Base-by-base conservation (phyloP, 2,797 vertebrate species). In the Mionectes olivaceus region DNA sequence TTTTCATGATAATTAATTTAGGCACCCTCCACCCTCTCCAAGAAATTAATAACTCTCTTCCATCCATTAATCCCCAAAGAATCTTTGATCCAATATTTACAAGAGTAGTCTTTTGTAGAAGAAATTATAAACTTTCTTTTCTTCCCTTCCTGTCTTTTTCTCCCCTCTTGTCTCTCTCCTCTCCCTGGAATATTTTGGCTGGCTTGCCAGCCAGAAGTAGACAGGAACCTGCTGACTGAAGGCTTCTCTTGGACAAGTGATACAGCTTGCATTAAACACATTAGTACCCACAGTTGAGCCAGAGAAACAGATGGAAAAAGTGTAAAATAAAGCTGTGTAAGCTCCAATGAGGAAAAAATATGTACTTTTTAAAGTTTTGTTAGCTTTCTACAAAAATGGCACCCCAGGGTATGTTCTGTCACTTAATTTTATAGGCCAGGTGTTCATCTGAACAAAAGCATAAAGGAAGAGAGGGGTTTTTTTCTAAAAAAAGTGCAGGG, bases 271-370 rank as follows among this genome's bases (percentile, higher is more conserved):
- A 97, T 97, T 96, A 95, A 97, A 96, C 75, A 94, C 73, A 56
- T 39, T 57, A 46, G 59, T 91, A 81, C 85, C 80, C 49, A 2
- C 71, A 95, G 87, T 10, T 52, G 77, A 97, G 95, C 74, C 83
- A 97, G 91, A 86, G 39, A 97, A 97, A 96, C 96, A 98, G 96
- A 97, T 97, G 94, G 95, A 83, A 71, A 90, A 97, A 95, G 88
- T 88, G 71, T 90, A 89, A 97, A 96, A 97, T 85, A 94, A 95
- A 97, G 83, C 94, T 97, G 86, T 32, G 24, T 95, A 92, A 96
- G 81, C 89, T 97, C 88, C 92, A 93, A 25, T 96, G 93, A 96
- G 83, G 85, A 56, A 87, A 95, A 91, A 91, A 43, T 53, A 89
- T 7, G 60, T 76, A 84, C 59, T 94, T 97, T 90, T 74, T 5